These are phyloP conservation scores for Anas bahamensis DNA, from an alignment of 2,797 vertebrate species.

Conservation along the genomic window DNA sequence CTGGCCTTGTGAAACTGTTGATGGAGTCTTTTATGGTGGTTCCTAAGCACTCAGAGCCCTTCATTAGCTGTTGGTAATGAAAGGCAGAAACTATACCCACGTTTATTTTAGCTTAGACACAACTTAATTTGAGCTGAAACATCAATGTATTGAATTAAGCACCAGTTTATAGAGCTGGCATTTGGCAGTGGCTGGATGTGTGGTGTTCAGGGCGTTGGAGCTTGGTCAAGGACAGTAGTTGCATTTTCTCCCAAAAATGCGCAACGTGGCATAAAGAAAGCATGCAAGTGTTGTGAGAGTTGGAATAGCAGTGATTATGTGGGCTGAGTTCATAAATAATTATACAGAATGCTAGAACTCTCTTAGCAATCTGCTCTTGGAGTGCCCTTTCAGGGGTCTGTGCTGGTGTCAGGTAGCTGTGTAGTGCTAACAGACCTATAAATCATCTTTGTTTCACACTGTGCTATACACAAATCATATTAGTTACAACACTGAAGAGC, in stretches of 20 bases:
- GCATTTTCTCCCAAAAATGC: neutral
- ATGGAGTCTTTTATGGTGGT: neutral
- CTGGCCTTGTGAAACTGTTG: neutral
- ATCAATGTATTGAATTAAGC: neutral
- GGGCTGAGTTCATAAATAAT: slow-evolving; percentile 31
- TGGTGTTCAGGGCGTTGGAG: neutral
- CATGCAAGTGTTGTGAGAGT: neutral
- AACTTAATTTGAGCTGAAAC: neutral
- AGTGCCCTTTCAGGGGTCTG: slow-evolving; percentile 56
- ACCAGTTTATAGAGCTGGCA: neutral
- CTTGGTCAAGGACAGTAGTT: neutral
- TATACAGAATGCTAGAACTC: neutral
- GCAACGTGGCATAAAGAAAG: neutral
- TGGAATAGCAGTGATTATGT: neutral
- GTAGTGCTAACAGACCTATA: neutral
- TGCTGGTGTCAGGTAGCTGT: slow-evolving; percentile 28
- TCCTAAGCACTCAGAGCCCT: neutral
- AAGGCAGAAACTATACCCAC: neutral
- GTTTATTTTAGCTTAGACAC: neutral
- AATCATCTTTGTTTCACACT: slow-evolving; percentile 43
- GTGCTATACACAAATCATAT: slow-evolving; percentile 41
- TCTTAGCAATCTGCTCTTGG: slow-evolving; percentile 36
- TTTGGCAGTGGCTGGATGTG: neutral
- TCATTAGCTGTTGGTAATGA: neutral
- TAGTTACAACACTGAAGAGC: slow-evolving; percentile 38